Percentiles rank a stretch among this genome's conserved stretches.
Evolutionary conservation across 1,140 invertebrate genomes (phyloP).

Genomic region (Aricia agestis): DNA sequence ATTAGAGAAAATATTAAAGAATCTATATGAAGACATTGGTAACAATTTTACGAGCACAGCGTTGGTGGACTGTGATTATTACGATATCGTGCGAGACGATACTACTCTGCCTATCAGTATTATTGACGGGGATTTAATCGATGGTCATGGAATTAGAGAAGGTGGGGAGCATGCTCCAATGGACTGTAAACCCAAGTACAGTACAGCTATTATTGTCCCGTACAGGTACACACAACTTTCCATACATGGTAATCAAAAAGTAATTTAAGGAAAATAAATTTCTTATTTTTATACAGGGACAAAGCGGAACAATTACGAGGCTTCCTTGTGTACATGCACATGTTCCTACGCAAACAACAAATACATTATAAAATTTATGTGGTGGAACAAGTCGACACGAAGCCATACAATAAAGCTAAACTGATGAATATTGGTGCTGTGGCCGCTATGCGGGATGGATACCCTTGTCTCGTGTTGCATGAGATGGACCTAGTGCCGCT

Average conservation of each 20-base stretch:
- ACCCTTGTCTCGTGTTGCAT: slow-evolving; percentile 95
- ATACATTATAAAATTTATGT: slow-evolving; percentile 88
- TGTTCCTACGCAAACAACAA: slow-evolving; percentile 59
- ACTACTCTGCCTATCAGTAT: slow-evolving; percentile 45
- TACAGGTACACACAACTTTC: slow-evolving; percentile 45
- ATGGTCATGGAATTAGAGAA: slow-evolving; percentile 54
- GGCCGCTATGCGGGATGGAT: slow-evolving; percentile 83
- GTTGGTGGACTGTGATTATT: slow-evolving; percentile 55
- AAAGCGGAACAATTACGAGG: slow-evolving; percentile 61
- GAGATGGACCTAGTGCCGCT: slow-evolving; percentile 96
- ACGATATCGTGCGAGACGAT: slow-evolving; percentile 50
- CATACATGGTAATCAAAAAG: background rate
- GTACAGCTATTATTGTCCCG: slow-evolving; percentile 68
- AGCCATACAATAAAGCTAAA: slow-evolving; percentile 94
- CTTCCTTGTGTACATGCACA: slow-evolving; percentile 70
- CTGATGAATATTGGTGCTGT: slow-evolving; percentile 94
- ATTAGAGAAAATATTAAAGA: slow-evolving; percentile 50
- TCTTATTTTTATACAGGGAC: slow-evolving; percentile 46
- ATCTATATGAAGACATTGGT: slow-evolving; percentile 42
- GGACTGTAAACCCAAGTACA: slow-evolving; percentile 63
- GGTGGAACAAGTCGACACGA: slow-evolving; percentile 88
- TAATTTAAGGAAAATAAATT: background rate
- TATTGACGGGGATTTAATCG: slow-evolving; percentile 51
- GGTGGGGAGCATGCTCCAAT: slow-evolving; percentile 58
- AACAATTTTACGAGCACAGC: slow-evolving; percentile 54